A percentile compares a stretch with the other conserved stretches of the same genome.
phyloP scores from a whole-genome alignment of 2,797 vertebrate genomes.

The Halcyon leucocephala region DNA sequence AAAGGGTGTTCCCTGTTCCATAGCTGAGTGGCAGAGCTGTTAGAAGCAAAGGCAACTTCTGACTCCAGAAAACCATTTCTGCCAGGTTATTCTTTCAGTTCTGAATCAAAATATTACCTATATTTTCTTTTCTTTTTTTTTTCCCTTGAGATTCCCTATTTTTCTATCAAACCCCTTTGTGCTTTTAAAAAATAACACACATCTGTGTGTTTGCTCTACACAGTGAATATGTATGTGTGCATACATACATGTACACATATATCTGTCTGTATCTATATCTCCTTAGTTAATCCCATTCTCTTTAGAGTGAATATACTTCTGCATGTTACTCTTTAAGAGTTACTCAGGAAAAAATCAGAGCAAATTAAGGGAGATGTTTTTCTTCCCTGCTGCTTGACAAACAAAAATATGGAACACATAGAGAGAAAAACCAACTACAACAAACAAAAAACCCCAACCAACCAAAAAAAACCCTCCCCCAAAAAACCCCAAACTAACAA shows the following conservation, averaged over 20 bases:
- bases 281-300: conserved; percentile 54
- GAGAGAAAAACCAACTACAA: not conserved
- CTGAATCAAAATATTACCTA: conserved; percentile 49
- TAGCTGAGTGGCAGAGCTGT: conserved; percentile 70
- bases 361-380: conserved; percentile 45
- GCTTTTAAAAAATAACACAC: not conserved
- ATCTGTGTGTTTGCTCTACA: not conserved
- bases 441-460: too few relatives aligned
- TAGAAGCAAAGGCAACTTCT: conserved; percentile 75
- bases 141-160: not conserved
- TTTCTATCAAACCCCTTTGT: not conserved
- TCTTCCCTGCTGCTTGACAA: conserved; percentile 17
- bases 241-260: not conserved
- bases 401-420: not conserved
- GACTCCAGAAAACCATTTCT: conserved; percentile 64
- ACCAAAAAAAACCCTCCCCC: not conserved
- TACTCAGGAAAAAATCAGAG: conserved; percentile 47
- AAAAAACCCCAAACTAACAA: too few relatives aligned
- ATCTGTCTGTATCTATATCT: conserved; percentile 21
- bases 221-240: not conserved
- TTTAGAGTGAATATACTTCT: conserved; percentile 3
- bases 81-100: conserved; percentile 69
- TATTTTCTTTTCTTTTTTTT: not conserved
- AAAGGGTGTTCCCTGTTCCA: conserved; percentile 73
- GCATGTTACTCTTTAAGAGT: conserved; percentile 29